A percentile compares a stretch with the other conserved stretches of the same genome.
Evolutionary conservation across 2,888 invertebrate genomes (phyloP).

Genomic region (Platycnemis pennipes): DNA sequence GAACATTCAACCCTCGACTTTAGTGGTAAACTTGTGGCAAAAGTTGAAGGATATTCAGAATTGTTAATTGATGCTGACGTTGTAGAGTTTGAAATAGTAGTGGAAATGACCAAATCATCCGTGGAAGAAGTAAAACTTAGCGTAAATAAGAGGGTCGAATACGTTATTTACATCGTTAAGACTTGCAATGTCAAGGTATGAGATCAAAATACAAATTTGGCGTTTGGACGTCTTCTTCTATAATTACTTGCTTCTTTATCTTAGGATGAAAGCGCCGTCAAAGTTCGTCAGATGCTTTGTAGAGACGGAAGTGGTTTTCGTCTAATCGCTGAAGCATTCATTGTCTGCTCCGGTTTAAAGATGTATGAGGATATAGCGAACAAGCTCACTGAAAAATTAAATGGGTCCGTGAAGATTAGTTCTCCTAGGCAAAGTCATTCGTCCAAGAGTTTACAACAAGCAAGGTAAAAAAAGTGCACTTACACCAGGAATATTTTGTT

Average conservation of each 20-base stretch:
- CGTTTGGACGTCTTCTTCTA: not conserved
- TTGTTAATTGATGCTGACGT: slow-evolving; percentile 49
- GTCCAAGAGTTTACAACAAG: not conserved
- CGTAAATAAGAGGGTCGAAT: slow-evolving; percentile 10
- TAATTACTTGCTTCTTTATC: not conserved
- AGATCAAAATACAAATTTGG: not conserved
- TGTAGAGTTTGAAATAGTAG: slow-evolving; percentile 27
- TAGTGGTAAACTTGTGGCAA: not conserved
- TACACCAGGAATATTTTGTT: not conserved
- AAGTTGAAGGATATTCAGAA: slow-evolving; percentile 47
- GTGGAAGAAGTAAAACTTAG: slow-evolving; percentile 43
- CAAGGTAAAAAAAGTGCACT: too few relatives aligned
- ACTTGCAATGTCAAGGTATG: slow-evolving; percentile 12
- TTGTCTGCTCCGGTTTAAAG: not conserved
- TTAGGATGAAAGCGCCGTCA: not conserved
- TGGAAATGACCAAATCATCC: not conserved
- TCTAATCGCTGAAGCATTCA: not conserved
- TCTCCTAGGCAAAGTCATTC: slow-evolving; percentile 3
- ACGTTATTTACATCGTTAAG: slow-evolving; percentile 27
- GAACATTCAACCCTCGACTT: not conserved
- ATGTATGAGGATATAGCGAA: slow-evolving; percentile 36
- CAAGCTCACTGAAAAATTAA: not conserved
- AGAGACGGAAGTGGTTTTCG: not conserved
- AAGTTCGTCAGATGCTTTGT: not conserved
- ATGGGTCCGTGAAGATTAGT: not conserved